Conservation (phyloP, 2,797 vertebrate species). For the Scyliorhinus canicula region DNA sequence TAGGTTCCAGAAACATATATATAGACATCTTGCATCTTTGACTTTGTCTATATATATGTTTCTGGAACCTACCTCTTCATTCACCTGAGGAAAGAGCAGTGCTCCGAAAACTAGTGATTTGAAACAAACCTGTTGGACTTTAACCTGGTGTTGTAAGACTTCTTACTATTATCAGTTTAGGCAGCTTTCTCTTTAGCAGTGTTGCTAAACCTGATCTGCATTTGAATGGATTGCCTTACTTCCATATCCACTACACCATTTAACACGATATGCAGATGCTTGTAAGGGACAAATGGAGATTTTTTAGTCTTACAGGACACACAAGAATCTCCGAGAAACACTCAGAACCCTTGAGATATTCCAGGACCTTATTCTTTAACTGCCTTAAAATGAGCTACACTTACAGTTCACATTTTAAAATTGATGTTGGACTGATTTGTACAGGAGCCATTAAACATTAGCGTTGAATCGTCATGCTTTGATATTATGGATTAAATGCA, state of each 20-base stretch:
- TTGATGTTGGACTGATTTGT: background rate
- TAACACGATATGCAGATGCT: background rate
- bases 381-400: background rate
- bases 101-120: no score
- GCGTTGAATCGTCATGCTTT: no score
- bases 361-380: background rate
- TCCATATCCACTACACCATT: background rate
- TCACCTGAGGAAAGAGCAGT: no score
- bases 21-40: no score
- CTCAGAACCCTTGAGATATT: background rate
- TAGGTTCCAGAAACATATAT: no score
- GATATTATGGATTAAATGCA: background rate
- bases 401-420: background rate
- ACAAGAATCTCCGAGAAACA: background rate
- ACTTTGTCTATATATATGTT: no score
- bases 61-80: no score
- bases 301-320: background rate
- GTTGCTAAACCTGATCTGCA: background rate
- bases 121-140: no score
- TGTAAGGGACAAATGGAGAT: background rate
- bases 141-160: no score
- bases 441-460: background rate
- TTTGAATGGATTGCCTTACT: background rate
- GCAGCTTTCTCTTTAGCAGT: background rate
- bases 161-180: background rate